Percentiles rank a stretch among this genome's conserved stretches.
Evolutionary conservation across 2,113 vertebrate genomes (phyloP).

Genomic region (Tringa solitaria): DNA sequence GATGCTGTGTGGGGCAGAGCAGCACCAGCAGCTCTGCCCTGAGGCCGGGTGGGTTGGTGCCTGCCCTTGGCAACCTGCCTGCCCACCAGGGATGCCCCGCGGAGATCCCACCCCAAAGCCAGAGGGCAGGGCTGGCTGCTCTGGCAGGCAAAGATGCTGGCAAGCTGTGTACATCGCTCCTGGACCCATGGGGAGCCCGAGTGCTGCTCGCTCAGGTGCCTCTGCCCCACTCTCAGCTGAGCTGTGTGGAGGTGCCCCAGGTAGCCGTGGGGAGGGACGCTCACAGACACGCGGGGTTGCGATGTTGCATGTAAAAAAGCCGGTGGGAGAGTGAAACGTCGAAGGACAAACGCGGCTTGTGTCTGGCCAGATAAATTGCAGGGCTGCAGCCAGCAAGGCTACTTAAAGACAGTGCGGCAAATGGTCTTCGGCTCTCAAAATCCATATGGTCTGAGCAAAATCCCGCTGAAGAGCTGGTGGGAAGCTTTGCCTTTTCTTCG

Average conservation of each 20-base stretch:
- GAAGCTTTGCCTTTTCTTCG: background rate
- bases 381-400: background rate
- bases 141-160: background rate
- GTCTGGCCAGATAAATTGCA: constrained; percentile 12
- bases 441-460: background rate
- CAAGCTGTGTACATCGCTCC: background rate
- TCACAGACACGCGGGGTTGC: fast-evolving
- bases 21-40: background rate
- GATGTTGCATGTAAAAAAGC: background rate
- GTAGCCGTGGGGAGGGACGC: background rate
- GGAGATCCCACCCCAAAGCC: background rate
- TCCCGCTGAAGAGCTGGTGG: background rate
- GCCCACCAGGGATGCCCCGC: background rate
- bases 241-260: background rate
- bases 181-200: background rate
- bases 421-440: background rate
- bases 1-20: background rate
- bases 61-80: constrained; percentile 7
- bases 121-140: background rate
- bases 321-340: background rate
- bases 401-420: background rate
- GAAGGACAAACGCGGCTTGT: background rate
- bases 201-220: background rate
- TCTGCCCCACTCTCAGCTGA: background rate
- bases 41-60: background rate